Evolutionary conservation across 2,797 vertebrate genomes (phyloP).

Genomic region (Saxicola maurus): DNA sequence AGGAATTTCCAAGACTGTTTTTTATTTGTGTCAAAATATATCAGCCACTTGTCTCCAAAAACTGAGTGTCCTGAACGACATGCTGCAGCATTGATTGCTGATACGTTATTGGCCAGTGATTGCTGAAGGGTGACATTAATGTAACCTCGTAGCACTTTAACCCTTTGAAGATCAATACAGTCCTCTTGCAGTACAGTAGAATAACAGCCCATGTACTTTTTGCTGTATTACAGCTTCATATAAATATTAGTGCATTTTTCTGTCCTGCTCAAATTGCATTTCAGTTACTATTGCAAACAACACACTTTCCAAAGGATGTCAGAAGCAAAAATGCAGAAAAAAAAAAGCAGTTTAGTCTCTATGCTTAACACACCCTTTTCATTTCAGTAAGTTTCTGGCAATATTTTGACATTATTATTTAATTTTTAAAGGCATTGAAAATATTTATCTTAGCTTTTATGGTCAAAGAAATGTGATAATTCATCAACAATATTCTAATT

Average conservation of each 20-base stretch:
- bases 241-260: background rate
- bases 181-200: background rate
- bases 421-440: background rate
- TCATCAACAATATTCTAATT: background rate
- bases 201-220: background rate
- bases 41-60: constrained; percentile 52
- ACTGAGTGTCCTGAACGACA: constrained; percentile 35
- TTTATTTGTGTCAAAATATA: constrained; percentile 47
- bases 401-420: constrained; percentile 1
- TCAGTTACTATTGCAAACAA: background rate
- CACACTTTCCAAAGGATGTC: background rate
- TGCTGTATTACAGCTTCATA: background rate
- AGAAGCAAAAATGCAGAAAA: background rate
- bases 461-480: background rate
- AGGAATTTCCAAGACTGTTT: constrained; percentile 20
- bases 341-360: background rate
- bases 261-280: background rate
- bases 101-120: constrained; percentile 44
- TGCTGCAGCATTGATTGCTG: constrained; percentile 53
- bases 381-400: background rate
- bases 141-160: constrained; percentile 59
- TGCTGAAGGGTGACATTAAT: constrained; percentile 54
- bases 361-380: background rate
- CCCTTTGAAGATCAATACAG: constrained; percentile 47
- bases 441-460: background rate